Conservation (phyloP, 2,888 invertebrate species). For the Melipona bicolor region DNA sequence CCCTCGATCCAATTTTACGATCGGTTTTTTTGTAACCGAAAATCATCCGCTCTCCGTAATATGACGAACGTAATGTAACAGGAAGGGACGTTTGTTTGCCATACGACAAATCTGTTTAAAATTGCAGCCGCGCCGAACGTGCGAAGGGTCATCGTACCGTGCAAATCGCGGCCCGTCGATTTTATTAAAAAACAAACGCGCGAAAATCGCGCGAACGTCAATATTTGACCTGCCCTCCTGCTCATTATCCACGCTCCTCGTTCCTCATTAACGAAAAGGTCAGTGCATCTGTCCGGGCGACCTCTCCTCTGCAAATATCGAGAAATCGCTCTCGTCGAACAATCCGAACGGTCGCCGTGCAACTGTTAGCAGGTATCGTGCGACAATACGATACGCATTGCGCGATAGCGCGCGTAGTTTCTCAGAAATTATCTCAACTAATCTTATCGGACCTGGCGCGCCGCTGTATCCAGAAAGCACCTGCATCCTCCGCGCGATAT, state of each 20-base stretch:
- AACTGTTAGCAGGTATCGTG: background rate
- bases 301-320: background rate
- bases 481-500: constrained; percentile 64
- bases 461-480: constrained; percentile 39
- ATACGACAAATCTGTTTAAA: background rate
- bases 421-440: constrained; percentile 52
- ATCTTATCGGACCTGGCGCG: constrained; percentile 60
- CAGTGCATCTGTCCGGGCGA: background rate
- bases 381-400: background rate
- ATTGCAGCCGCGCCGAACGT: background rate
- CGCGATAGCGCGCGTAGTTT: constrained; percentile 3
- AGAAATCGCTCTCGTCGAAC: background rate
- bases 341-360: background rate
- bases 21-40: background rate
- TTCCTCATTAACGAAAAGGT: constrained; percentile 21
- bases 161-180: background rate
- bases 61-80: background rate
- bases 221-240: constrained; percentile 22
- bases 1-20: background rate
- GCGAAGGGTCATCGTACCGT: background rate
- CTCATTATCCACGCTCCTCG: constrained; percentile 27
- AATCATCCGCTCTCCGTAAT: background rate
- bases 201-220: constrained; percentile 23
- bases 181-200: constrained; percentile 23
- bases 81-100: constrained; percentile 6